A percentile compares a stretch with the other conserved stretches of the same genome.
These are phyloP conservation scores for Orthosia gothica DNA, from an alignment of 2,888 invertebrate genomes.

Conservation along the genomic window DNA sequence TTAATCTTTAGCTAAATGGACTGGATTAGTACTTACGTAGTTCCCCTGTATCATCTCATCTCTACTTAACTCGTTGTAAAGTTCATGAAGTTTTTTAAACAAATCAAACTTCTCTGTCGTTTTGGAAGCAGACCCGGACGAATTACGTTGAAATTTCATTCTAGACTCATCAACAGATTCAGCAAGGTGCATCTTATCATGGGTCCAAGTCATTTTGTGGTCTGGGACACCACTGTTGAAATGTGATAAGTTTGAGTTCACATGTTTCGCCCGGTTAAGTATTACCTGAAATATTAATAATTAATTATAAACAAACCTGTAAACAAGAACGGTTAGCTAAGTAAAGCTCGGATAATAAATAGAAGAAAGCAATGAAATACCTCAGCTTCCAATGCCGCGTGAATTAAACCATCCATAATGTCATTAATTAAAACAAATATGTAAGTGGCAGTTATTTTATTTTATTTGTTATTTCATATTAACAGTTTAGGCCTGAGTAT, in stretches of 20 bases:
- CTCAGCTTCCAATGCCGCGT: slow-evolving; percentile 92
- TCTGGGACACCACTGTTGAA: slow-evolving; percentile 89
- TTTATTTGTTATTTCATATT: slow-evolving; percentile 87
- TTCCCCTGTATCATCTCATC: slow-evolving; percentile 87
- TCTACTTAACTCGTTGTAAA: slow-evolving; percentile 88
- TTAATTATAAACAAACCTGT: slow-evolving; percentile 49
- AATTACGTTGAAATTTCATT: slow-evolving; percentile 88
- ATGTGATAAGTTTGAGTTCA: slow-evolving; percentile 87
- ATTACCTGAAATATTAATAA: slow-evolving; percentile 84
- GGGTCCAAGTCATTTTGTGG: slow-evolving; percentile 91
- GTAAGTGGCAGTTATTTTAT: slow-evolving; percentile 85
- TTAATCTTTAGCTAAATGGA: slow-evolving; percentile 16
- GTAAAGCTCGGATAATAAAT: slow-evolving; percentile 71
- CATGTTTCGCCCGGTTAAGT: slow-evolving; percentile 90
- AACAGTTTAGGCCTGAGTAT: slow-evolving; percentile 86
- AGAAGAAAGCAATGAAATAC: slow-evolving; percentile 84
- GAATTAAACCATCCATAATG: slow-evolving; percentile 92
- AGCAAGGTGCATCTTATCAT: slow-evolving; percentile 89
- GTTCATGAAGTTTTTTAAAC: slow-evolving; percentile 89
- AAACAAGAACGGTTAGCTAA: slow-evolving; percentile 54
- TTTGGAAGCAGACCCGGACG: slow-evolving; percentile 82
- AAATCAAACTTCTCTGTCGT: slow-evolving; percentile 88
- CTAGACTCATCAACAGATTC: slow-evolving; percentile 89
- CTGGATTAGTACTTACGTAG: slow-evolving; percentile 82
- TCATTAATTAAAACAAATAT: slow-evolving; percentile 89